These are phyloP conservation scores for Drosophila azteca DNA, from an alignment of 1,140 invertebrate species.

Conservation along the genomic window DNA sequence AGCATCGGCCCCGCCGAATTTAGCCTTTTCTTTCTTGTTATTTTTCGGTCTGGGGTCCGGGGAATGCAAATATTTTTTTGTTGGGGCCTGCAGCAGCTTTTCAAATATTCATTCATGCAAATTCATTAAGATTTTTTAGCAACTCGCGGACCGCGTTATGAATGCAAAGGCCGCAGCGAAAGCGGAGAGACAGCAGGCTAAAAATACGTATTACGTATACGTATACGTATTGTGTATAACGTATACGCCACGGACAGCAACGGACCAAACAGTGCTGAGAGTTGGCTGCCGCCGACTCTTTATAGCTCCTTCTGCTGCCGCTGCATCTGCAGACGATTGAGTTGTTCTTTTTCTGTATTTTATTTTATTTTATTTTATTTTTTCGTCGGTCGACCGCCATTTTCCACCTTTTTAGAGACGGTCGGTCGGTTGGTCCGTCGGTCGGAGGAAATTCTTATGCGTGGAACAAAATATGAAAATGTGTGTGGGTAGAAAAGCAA, in stretches of 20 bases:
- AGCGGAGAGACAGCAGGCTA: constrained; percentile 2
- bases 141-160: constrained; percentile 37
- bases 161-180: constrained; percentile 55
- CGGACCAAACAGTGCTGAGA: constrained; percentile 27
- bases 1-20: background rate
- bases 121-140: constrained; percentile 59
- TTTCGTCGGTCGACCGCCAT: constrained; percentile 42
- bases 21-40: background rate
- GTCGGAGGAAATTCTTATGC: constrained; percentile 42
- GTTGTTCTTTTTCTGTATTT: constrained; percentile 50
- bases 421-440: too few species aligned
- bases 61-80: constrained; percentile 54
- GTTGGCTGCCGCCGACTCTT: constrained; percentile 13
- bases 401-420: constrained; percentile 47
- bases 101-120: constrained; percentile 72
- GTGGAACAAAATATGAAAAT: constrained; percentile 41
- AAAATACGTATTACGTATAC: constrained; percentile 33
- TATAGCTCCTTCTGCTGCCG: constrained; percentile 21
- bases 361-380: background rate
- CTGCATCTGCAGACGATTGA: constrained; percentile 49
- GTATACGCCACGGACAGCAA: constrained; percentile 52
- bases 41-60: constrained; percentile 9
- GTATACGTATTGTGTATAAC: constrained; percentile 51
- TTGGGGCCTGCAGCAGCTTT: constrained; percentile 51
- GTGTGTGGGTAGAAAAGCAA: constrained; percentile 39